Base-by-base conservation (phyloP, 2,797 vertebrate genomes). In the Leptodactylus fallax region DNA sequence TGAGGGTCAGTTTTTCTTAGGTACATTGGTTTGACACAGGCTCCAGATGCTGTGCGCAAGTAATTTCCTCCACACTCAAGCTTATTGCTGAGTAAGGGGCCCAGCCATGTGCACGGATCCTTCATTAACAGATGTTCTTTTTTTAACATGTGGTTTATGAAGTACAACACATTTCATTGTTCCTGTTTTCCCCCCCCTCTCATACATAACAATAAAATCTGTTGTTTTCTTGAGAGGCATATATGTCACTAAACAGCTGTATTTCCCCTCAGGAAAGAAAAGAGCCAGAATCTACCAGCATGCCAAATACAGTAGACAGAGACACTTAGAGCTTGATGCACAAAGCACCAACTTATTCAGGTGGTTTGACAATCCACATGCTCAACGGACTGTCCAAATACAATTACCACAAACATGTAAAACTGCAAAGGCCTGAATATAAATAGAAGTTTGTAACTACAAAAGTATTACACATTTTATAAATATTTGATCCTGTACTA, bases 61-160 rank as follows among this genome's bases (percentile, higher is more conserved):
- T 27, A 9, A 58, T 61, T 72, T 88, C 77, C 82, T 79, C 82
- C 10, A 51, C 23, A 74, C 47, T 45, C 71, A 27, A 21, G 79
- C 23, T 58, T 88, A 80, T 25, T 88, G 87, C 87, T 88, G 82
- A 85, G 45, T 85, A 88, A 88, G 82, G 65, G 25, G 58, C 67
- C 17, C 45, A 19, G 47, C 81, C 45, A 61, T 69, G 69, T 74
- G 55, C 12, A 53, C 53, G 69, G 36, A 88, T 63, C 55, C 76
- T 74, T 45, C 65, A 51, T 17, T 10, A 79, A 72, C 87, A 88
- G 87, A 88, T 88, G 87, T 88, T 87, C 36, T n/a, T 17, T 17
- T 87, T 23, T n/a, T 27, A 74, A 80, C 82, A 80, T 55, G 71
- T 80, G 67, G 65, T 69, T 74, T 83, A 61, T 7, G 17, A 76